Evolutionary conservation across 2,113 vertebrate genomes (phyloP).

Genomic region (Chaetorhynchus papuensis): DNA sequence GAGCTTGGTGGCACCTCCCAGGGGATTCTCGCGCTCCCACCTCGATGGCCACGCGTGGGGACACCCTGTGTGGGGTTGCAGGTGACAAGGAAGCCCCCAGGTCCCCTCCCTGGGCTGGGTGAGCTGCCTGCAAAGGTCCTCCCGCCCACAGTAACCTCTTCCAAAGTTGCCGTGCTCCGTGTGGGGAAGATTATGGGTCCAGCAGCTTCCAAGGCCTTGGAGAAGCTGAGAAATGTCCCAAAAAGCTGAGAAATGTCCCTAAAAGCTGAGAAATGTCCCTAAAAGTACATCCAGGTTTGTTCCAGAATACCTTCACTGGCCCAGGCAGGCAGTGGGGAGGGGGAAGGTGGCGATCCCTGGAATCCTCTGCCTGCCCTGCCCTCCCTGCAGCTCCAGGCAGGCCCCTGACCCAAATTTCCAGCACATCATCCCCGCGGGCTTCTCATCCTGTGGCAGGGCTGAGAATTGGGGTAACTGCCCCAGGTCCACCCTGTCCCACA

Average conservation of each 20-base stretch:
- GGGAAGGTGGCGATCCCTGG: fast-evolving
- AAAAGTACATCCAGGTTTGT: not conserved
- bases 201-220: not conserved
- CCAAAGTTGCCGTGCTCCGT: not conserved
- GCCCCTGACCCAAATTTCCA: not conserved
- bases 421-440: fast-evolving
- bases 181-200: not conserved
- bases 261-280: not conserved
- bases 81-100: not conserved
- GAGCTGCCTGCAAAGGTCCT: not conserved
- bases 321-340: not conserved
- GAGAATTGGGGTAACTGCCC: not conserved
- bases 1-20: not conserved
- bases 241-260: not conserved
- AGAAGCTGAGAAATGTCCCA: not conserved
- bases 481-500: fast-evolving
- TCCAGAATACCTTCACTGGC: not conserved
- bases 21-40: not conserved
- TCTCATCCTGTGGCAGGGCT: not conserved
- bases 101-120: not conserved
- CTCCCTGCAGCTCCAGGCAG: not conserved
- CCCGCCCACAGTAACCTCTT: not conserved
- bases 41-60: fast-evolving
- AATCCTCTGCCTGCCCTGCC: not conserved
- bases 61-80: not conserved